Percentiles rank a stretch among this genome's conserved stretches.
phyloP scores from a whole-genome alignment of 1,140 invertebrate genomes.

The Apocrypta bakeri region DNA sequence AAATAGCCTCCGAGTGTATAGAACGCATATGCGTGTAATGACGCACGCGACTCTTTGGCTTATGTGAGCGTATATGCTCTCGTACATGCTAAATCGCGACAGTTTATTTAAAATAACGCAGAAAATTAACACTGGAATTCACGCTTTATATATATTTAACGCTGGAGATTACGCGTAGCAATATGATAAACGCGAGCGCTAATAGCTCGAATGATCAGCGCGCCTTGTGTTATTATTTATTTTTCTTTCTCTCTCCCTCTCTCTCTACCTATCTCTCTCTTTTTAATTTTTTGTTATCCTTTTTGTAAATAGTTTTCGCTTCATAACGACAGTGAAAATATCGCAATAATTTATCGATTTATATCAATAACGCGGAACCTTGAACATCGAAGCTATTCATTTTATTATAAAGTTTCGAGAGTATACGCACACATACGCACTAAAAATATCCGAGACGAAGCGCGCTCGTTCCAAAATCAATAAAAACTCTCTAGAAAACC shows the following conservation, averaged over 20 bases:
- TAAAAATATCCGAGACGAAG: too few species aligned
- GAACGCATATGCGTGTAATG: not conserved
- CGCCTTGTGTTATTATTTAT: too few species aligned
- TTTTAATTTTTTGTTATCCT: not conserved
- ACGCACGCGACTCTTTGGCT: conserved; percentile 6
- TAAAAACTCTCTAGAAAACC: too few species aligned
- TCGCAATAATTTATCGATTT: not conserved
- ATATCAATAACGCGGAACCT: not conserved
- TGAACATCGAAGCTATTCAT: not conserved
- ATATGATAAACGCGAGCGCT: not conserved
- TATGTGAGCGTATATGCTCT: not conserved
- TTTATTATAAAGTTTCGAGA: too few species aligned
- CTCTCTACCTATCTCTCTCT: not conserved
- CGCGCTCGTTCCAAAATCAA: too few species aligned
- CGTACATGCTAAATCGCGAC: not conserved
- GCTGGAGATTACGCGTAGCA: too few species aligned
- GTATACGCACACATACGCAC: too few species aligned
- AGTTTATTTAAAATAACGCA: not conserved
- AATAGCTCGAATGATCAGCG: not conserved
- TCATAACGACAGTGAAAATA: too few species aligned
- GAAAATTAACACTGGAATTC: not conserved
- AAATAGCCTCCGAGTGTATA: not conserved
- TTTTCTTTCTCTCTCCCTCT: too few species aligned
- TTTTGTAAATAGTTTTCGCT: not conserved
- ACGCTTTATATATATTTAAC: not conserved